Base-by-base conservation (phyloP, 2,113 vertebrate genomes). In the Pachyramphus minor region DNA sequence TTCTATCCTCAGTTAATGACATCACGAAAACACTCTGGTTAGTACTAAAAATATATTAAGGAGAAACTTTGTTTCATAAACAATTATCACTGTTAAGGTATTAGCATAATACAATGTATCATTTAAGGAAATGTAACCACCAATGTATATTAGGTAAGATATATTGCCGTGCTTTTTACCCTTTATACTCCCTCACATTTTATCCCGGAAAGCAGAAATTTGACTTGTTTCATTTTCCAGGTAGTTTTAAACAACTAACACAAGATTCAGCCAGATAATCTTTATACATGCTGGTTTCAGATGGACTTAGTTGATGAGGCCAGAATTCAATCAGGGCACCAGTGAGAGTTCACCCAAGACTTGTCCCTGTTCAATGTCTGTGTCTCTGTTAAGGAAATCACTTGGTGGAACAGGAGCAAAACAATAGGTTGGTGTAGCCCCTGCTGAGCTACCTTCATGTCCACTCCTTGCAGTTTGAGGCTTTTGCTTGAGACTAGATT, bases 291-390 rank as follows among this genome's bases (percentile, higher is more conserved):
- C 7, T 86, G 19, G 2, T 73, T 63, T 5, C 4, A 37, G 76
- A 78, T 41, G n/a, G 33, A 22, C 52, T 42, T 73, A 25, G 6
- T 33, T 68, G 23, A 31, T 86, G 47, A 78, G 42, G 22, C 9
- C 47, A 86, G 35, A 76, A 56, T 49, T 77, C 31, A 62, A 24
- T 44, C 45, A 72, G 24, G 33, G 18, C 16, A 31, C 18, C 21
- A 37, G 30, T 12, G 12, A 25, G n/a, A 47, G 14, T 56, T 58
- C 16, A 53, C 22, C 12, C 17, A 35, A 68, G 50, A 11, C 16
- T 3, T 5, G 4, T 56, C 7, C 12, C 14, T 21, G 4, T 64
- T 47, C 4, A 3, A 8, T 17, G 23, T 9, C 10, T 52, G 4
- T 23, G 9, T 30, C n/a, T 52, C 9, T 30, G 23, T 53, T 49